Conservation (phyloP, 2,888 invertebrate species). For the Nemotelus pantherinus region DNA sequence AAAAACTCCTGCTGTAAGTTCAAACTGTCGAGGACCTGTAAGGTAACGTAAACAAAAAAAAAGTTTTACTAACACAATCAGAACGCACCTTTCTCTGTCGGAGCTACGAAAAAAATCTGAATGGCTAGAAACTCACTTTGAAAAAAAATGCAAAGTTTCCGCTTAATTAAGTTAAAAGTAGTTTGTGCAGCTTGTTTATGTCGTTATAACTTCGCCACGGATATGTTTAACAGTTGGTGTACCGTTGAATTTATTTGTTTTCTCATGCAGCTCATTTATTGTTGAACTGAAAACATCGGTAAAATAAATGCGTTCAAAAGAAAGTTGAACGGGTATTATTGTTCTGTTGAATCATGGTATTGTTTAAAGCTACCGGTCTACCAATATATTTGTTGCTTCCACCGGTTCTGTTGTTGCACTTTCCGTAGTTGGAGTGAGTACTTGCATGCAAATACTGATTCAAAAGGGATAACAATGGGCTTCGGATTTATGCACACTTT, state of each 20-base stretch:
- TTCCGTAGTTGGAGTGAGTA: too few species aligned
- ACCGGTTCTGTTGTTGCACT: too few species aligned
- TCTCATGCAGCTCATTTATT: conserved; percentile 31
- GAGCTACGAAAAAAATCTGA: conserved; percentile 11
- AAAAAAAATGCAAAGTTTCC: conserved; percentile 36
- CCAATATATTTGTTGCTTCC: too few species aligned
- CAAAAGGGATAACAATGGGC: too few species aligned
- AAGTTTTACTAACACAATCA: conserved; percentile 15
- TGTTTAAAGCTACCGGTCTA: too few species aligned
- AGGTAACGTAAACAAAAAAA: not conserved
- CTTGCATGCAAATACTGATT: too few species aligned
- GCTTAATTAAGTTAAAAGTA: conserved; percentile 46
- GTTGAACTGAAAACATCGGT: conserved; percentile 14
- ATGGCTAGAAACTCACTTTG: not conserved
- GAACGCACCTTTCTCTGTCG: conserved; percentile 3
- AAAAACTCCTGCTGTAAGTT: not conserved
- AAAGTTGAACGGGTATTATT: not conserved
- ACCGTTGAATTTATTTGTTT: conserved; percentile 27
- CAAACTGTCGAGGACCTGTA: not conserved
- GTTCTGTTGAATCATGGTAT: too few species aligned
- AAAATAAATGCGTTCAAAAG: conserved; percentile 11
- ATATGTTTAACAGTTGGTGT: conserved; percentile 6
- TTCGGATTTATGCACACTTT: too few species aligned
- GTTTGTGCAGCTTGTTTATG: conserved; percentile 41
- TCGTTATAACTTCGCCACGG: conserved; percentile 29